Conservation (phyloP, 2,888 invertebrate species). For the Blastobasis lacticolella region DNA sequence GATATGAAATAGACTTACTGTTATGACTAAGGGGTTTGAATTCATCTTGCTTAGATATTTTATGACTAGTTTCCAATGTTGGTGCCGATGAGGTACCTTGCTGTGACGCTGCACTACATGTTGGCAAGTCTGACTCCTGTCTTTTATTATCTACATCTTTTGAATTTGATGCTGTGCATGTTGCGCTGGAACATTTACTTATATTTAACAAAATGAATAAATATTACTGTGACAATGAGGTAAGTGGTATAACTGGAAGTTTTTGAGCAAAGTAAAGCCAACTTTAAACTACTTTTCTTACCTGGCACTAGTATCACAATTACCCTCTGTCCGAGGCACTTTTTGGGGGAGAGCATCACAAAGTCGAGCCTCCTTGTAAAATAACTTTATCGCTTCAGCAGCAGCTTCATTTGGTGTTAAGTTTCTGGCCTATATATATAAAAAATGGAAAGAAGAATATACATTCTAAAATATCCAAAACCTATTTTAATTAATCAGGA, state of each 20-base stretch:
- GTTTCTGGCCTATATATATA: constrained; percentile 71
- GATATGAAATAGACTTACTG: constrained; percentile 34
- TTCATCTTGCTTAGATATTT: constrained; percentile 45
- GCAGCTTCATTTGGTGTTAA: constrained; percentile 93
- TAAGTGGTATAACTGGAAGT: too few species aligned
- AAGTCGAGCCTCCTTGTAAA: constrained; percentile 87
- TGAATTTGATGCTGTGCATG: constrained; percentile 41
- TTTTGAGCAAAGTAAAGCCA: not conserved
- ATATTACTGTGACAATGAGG: too few species aligned
- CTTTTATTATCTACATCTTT: constrained; percentile 37
- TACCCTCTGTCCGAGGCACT: constrained; percentile 77
- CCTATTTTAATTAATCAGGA: too few species aligned
- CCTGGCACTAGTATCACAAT: constrained; percentile 55
- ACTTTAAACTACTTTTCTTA: constrained; percentile 17
- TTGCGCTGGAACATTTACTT: constrained; percentile 28
- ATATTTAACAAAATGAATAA: too few species aligned
- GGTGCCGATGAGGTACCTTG: constrained; percentile 31
- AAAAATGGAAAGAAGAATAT: too few species aligned
- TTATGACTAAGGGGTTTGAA: constrained; percentile 50
- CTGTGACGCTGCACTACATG: constrained; percentile 32
- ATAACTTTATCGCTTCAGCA: constrained; percentile 89
- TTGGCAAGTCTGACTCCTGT: constrained; percentile 26
- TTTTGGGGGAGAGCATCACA: constrained; percentile 85
- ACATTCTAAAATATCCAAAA: too few species aligned
- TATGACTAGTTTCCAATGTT: constrained; percentile 61